Base-by-base conservation (phyloP, 1,140 invertebrate genomes). In the Drosophila nebulosa region DNA sequence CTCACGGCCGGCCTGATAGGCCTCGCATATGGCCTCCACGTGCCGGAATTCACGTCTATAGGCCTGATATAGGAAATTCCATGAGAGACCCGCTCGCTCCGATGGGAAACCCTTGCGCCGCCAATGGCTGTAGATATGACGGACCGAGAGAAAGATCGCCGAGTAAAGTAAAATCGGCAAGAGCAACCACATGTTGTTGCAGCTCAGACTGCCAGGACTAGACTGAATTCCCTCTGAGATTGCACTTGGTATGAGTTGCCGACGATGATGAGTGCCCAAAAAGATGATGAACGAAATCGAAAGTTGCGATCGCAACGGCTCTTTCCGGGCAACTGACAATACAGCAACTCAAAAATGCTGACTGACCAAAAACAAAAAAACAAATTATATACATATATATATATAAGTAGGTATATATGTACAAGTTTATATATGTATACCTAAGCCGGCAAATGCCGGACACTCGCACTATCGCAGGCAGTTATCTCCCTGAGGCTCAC, bases 81-180 rank as follows among this genome's bases (percentile, higher is more conserved):
- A 86, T 27, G 56, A 62, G 36, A 90, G 46, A 1, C 67, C 56
- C 36, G 70, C 62, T 27, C 56, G 53, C 51, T 90, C 89, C 60
- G 73, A 65, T 26, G 89, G 89, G 52, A 90, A 90, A 53, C 89
- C 89, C 65, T 79, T 77, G 56, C 89, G 89, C 4, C 59, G 63
- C 89, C 89, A 90, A 46, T 90, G 74, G 62, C 71, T 90, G 27
- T 90, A 89, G 52, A 90, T 72, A 67, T 90, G 89, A 2, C 89
- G 79, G 16, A 90, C 79, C 14, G 57, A 69, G 7, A 90, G 76
- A 64, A 75, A 90, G n/a, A 89, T 56, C 39, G 68, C 24, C 50
- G 89, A 74, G 51, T 90, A 90, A 14, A 78, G 27, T 3, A 90
- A 52, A 18, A 90, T 90, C 10, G 89, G 89, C 63, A 90, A 46